phyloP scores from a whole-genome alignment of 2,113 vertebrate genomes.

The Irena cyanogastra region DNA sequence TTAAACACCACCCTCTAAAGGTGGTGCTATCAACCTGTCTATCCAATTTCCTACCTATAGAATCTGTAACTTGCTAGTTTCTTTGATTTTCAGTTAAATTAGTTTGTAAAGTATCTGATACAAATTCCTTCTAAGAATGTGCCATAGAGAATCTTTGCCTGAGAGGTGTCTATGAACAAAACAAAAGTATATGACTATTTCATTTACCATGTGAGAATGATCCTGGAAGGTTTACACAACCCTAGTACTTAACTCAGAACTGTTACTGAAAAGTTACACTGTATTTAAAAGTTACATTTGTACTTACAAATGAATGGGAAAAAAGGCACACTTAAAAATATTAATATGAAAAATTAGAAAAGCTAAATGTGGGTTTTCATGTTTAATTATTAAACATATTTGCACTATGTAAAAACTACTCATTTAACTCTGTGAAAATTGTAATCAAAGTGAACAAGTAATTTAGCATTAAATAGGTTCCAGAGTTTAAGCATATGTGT shows the following conservation, averaged over 20 bases:
- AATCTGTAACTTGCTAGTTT: background rate
- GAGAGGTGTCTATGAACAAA: background rate
- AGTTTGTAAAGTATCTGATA: background rate
- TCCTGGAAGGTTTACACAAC: background rate
- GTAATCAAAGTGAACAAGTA: background rate
- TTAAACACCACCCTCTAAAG: background rate
- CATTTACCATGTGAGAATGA: background rate
- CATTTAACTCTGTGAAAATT: background rate
- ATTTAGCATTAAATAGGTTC: background rate
- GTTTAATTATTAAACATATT: background rate
- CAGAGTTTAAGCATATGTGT: background rate
- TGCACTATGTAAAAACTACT: background rate
- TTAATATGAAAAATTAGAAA: background rate
- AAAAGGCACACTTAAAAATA: background rate
- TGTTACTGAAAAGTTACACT: background rate
- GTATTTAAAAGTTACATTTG: background rate
- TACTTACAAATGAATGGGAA: background rate
- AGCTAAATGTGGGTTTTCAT: background rate
- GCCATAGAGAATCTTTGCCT: background rate
- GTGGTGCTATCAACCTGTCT: accelerated
- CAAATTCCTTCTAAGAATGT: background rate
- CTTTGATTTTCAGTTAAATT: background rate
- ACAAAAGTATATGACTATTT: background rate
- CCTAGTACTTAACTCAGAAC: background rate
- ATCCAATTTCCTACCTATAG: background rate